Evolutionary conservation across 2,888 invertebrate genomes (phyloP), one percentile per base, ranked within the genome.

Genomic region (Cephus sareptanus): DNA sequence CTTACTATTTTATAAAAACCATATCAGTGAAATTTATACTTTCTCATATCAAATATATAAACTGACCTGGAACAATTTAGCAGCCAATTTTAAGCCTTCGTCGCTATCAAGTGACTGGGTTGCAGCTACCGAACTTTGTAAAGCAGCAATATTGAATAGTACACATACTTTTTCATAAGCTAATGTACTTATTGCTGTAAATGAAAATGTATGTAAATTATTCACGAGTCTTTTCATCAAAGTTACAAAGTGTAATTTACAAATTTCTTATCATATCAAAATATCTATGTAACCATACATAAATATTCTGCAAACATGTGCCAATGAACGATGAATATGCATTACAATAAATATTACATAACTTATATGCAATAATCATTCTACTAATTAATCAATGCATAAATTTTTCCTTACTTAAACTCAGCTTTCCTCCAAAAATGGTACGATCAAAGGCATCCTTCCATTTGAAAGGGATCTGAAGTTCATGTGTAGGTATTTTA

Each of bases 381-480:
- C 40, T 40, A 40, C 40, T 40, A 40, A 40, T 40, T 40, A 6
- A 40, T 40, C 6, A 23, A 40, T 6, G 6, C 9, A 23, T 23
- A 23, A 56, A 56, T 9, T 0, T 0, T 23, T 23, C 1, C 95
- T 94, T 94, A 98, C 98, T 98, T 83, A 98, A 93, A 90, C 97
- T 98, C 90, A 97, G 96, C 91, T 97, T 95, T 80, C 97, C 97
- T 80, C 97, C 97, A 92, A 99, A 98, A 85, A 99, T 94, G 12
- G 97, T 96, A 89, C 97, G 97, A 91, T 99, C 98, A 90, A 99
- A 99, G 0, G 99, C 99, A 94, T 99, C 99, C 92, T 98, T 98
- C 99, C 99, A 99, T 92, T 99, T 99, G 92, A 99, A 99, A 4
- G 98, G 97, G 83, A 99, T 97, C 91, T 97, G 97, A 77, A 99